These are phyloP conservation scores for Lutjanus campechanus DNA, from an alignment of 2,797 vertebrate species.

Conservation along the genomic window DNA sequence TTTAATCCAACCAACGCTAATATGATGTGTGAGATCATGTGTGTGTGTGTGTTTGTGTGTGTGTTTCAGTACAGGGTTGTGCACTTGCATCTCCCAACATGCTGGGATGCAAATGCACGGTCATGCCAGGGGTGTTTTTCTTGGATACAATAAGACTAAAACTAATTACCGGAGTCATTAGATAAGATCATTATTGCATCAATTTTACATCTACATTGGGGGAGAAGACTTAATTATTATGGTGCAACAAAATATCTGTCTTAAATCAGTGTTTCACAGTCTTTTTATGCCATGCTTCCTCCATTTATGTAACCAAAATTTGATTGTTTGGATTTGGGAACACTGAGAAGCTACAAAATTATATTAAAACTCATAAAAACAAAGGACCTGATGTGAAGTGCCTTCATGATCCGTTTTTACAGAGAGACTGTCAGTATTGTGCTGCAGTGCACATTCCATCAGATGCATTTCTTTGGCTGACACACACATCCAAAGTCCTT, in stretches of 20 bases:
- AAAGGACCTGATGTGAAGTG: too few relatives aligned
- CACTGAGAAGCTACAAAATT: too few relatives aligned
- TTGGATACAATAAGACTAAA: neutral
- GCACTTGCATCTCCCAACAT: conserved; percentile 13
- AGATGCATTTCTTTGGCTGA: too few relatives aligned
- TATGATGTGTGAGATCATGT: conserved; percentile 16
- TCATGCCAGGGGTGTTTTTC: conserved; percentile 6
- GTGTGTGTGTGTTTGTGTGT: conserved; percentile 24
- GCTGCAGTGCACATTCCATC: too few relatives aligned
- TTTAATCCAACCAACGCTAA: conserved; percentile 55
- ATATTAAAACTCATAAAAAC: too few relatives aligned
- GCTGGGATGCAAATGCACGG: neutral
- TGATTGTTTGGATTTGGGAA: too few relatives aligned
- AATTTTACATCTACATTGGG: neutral
- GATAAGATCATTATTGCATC: neutral
- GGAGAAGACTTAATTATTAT: neutral
- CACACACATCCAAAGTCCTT: too few relatives aligned
- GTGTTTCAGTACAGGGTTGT: conserved; percentile 7
- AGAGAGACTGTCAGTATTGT: too few relatives aligned
- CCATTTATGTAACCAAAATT: too few relatives aligned
- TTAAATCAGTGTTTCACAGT: neutral
- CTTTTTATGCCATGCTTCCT: too few relatives aligned
- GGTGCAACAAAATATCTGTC: neutral
- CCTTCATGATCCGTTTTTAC: too few relatives aligned
- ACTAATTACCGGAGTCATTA: neutral